Percentiles rank a stretch among this genome's conserved stretches.
Evolutionary conservation across 1,140 invertebrate species (phyloP).

Genomic region (Papilio dardanus): DNA sequence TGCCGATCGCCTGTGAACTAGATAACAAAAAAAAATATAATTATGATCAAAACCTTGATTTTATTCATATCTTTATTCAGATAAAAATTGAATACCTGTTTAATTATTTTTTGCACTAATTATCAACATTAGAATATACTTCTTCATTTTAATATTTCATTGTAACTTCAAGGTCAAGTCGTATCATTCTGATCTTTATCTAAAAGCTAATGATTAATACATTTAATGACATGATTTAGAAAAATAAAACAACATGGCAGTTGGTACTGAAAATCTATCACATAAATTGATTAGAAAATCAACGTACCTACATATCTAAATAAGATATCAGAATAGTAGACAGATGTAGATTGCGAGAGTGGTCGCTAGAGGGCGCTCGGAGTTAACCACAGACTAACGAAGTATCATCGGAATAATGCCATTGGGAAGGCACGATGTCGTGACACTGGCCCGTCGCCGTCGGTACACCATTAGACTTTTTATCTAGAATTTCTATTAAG

Average conservation of each 20-base stretch:
- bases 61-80: not conserved
- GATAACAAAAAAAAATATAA: conserved; percentile 3
- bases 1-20: not conserved
- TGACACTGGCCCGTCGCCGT: conserved; percentile 22
- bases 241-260: not conserved
- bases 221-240: not conserved
- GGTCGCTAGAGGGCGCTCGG: conserved; percentile 2
- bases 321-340: conserved; percentile 20
- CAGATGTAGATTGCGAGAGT: conserved; percentile 1
- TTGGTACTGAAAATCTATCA: not conserved
- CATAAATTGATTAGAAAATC: conserved; percentile 20
- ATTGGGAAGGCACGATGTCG: conserved; percentile 30
- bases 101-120: not conserved
- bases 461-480: conserved; percentile 32
- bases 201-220: not conserved
- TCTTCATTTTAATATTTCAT: not conserved
- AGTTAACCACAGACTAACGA: conserved; percentile 21
- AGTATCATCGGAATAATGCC: conserved; percentile 37
- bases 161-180: not conserved
- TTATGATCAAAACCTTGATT: not conserved
- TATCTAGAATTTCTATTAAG: conserved; percentile 29
- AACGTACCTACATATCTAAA: not conserved
- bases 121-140: not conserved
- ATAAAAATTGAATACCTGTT: not conserved
- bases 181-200: not conserved